Percentiles rank a stretch among this genome's conserved stretches.
Evolutionary conservation across 1,140 invertebrate genomes (phyloP).

Genomic region (Hylaeus volcanicus): DNA sequence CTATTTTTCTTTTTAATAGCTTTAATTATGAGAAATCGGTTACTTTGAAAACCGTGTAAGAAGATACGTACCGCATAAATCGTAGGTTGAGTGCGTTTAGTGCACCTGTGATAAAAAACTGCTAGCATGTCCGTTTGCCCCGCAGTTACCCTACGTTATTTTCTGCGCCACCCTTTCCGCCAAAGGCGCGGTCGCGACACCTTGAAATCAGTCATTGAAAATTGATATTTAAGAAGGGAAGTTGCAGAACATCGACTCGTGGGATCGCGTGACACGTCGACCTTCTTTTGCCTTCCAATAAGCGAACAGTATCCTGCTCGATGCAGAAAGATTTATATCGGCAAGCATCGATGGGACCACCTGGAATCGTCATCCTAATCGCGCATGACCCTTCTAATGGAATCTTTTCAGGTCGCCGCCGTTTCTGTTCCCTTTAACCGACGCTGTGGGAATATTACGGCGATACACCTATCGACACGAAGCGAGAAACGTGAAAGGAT

Average conservation of each 20-base stretch:
- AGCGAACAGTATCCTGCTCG: not conserved
- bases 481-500: not conserved
- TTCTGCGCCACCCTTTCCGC: not conserved
- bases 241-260: not conserved
- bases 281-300: slow-evolving; percentile 29
- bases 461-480: not conserved
- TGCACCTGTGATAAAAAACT: too few relatives aligned
- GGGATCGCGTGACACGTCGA: slow-evolving; percentile 41
- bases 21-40: too few relatives aligned
- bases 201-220: slow-evolving; percentile 37
- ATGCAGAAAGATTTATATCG: slow-evolving; percentile 27
- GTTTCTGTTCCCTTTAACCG: not conserved
- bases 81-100: too few relatives aligned
- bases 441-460: not conserved
- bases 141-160: not conserved
- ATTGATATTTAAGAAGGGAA: slow-evolving; percentile 49
- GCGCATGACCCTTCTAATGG: not conserved
- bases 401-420: not conserved
- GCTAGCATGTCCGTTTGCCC: too few relatives aligned
- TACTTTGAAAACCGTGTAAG: too few relatives aligned
- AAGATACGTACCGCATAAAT: too few relatives aligned
- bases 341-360: slow-evolving; percentile 28
- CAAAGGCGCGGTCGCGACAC: slow-evolving; percentile 9
- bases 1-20: too few relatives aligned
- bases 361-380: slow-evolving; percentile 28